phyloP scores from a whole-genome alignment of 2,888 invertebrate species.

The Drosophila macrothrix region DNA sequence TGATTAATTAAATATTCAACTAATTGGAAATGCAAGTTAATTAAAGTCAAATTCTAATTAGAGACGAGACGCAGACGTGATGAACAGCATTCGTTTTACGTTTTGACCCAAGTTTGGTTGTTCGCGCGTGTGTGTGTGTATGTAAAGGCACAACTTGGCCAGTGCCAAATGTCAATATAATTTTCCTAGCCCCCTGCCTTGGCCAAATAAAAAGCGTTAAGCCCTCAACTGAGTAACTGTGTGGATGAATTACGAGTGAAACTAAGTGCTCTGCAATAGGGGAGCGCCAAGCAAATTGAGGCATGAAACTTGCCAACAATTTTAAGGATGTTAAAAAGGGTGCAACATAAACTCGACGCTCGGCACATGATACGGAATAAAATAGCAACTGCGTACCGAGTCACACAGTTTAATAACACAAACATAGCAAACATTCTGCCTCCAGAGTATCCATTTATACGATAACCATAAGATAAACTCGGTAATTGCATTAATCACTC shows the following conservation, averaged over 20 bases:
- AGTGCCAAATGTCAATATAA: conserved; percentile 24
- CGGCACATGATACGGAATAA: not conserved
- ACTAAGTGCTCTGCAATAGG: conserved; percentile 7
- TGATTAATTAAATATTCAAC: conserved; percentile 29
- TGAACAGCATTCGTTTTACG: not conserved
- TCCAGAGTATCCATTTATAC: conserved; percentile 9
- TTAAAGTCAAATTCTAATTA: conserved; percentile 49
- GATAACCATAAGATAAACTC: conserved; percentile 23
- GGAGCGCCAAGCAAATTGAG: conserved; percentile 31
- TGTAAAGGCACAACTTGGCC: conserved; percentile 8
- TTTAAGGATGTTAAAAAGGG: conserved; percentile 14
- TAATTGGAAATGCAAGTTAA: conserved; percentile 52
- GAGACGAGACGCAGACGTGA: not conserved
- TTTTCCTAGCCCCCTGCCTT: conserved; percentile 10
- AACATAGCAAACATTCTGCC: not conserved
- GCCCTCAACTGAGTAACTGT: not conserved
- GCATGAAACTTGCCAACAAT: conserved; percentile 30
- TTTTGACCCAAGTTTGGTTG: not conserved
- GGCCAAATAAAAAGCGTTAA: conserved; percentile 15
- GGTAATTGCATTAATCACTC: conserved; percentile 58
- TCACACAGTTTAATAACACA: conserved; percentile 12
- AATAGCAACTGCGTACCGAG: conserved; percentile 8
- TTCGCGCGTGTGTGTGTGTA: not conserved
- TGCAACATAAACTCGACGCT: conserved; percentile 4
- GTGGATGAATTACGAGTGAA: not conserved